Conservation (phyloP, 1,140 invertebrate species). For the Ceratina australensis region DNA sequence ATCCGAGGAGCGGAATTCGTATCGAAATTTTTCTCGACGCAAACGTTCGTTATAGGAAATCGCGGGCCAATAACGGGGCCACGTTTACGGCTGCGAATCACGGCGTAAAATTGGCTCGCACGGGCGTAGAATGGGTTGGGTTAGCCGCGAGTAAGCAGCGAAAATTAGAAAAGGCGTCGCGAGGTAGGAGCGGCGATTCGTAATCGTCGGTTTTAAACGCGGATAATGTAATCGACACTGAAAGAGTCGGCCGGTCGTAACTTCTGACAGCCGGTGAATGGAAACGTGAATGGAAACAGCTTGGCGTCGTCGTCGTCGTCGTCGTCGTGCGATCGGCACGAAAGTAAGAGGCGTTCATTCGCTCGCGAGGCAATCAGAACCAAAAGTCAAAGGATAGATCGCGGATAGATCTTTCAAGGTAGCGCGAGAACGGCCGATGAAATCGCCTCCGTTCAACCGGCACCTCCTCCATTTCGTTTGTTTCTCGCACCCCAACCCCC, state of each 20-base stretch:
- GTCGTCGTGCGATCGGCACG: slow-evolving; percentile 59
- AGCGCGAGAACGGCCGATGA: slow-evolving; percentile 48
- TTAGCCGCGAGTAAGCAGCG: not conserved
- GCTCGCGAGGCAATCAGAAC: slow-evolving; percentile 49
- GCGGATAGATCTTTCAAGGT: slow-evolving; percentile 53
- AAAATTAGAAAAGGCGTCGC: not conserved
- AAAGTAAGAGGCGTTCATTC: slow-evolving; percentile 69
- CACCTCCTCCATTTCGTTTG: slow-evolving; percentile 7
- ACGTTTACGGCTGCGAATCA: too few species aligned
- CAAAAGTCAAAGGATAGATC: slow-evolving; percentile 58
- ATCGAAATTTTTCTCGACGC: too few species aligned
- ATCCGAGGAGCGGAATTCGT: too few species aligned
- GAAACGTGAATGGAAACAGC: slow-evolving; percentile 68
- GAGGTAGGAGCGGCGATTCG: slow-evolving; percentile 39
- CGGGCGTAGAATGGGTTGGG: too few species aligned
- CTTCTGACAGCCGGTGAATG: slow-evolving; percentile 64
- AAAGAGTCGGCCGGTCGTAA: slow-evolving; percentile 59
- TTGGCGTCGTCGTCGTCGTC: slow-evolving; percentile 15
- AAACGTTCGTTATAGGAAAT: too few species aligned
- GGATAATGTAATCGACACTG: slow-evolving; percentile 61
- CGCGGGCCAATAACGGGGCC: too few species aligned
- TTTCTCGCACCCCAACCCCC: too few species aligned
- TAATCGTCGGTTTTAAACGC: slow-evolving; percentile 42
- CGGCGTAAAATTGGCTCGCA: too few species aligned
- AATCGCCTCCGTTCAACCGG: slow-evolving; percentile 15